These are phyloP conservation scores for Diglossa cyanea DNA, from an alignment of 2,797 vertebrate species.

Conservation along the genomic window DNA sequence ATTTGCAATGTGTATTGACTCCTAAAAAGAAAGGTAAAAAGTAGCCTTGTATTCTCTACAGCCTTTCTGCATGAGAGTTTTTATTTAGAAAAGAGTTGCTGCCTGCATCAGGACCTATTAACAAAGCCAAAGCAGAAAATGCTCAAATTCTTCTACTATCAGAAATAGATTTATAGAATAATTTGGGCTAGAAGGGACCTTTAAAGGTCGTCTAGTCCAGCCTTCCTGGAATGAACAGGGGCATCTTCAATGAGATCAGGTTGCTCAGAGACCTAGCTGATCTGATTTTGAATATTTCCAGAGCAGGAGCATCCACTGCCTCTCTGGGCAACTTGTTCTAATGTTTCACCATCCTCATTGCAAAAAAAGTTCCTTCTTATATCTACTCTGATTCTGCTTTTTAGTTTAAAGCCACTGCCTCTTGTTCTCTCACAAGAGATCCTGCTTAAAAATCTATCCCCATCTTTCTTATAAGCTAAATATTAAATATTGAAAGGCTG, in stretches of 20 bases:
- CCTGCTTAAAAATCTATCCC: not conserved
- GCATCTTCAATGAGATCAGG: not conserved
- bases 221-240: not conserved
- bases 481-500: not conserved
- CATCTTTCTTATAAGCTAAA: not conserved
- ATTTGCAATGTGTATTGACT: not conserved
- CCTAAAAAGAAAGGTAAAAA: not conserved
- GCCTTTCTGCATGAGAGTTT: not conserved
- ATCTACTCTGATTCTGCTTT: not conserved
- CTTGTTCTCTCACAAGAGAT: not conserved
- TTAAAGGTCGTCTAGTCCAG: not conserved
- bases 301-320: rapidly evolving
- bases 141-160: not conserved
- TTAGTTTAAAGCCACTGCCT: not conserved
- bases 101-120: not conserved
- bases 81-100: not conserved
- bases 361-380: not conserved
- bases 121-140: not conserved
- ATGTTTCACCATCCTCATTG: rapidly evolving
- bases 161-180: not conserved
- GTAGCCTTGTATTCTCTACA: not conserved
- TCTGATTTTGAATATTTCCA: not conserved
- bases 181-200: not conserved
- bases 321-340: not conserved
- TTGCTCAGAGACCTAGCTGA: not conserved